Evolutionary conservation across 2,113 vertebrate genomes (phyloP).

Genomic region (Myiozetetes cayanensis): DNA sequence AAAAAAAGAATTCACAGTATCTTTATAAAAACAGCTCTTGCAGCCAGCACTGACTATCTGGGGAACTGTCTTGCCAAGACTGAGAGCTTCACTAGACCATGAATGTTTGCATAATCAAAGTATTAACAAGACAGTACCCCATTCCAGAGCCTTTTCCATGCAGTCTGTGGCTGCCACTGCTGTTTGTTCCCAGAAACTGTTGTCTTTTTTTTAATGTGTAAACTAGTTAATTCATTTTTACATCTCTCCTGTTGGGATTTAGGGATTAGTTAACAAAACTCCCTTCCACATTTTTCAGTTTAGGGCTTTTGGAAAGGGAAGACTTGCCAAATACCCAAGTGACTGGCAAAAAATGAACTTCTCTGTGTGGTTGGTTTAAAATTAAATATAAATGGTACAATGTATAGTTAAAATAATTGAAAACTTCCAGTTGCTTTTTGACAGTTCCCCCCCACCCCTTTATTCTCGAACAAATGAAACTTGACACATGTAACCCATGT

Average conservation of each 20-base stretch:
- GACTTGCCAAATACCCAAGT: background rate
- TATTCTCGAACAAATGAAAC: background rate
- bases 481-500: background rate
- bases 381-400: background rate
- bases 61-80: constrained; percentile 16
- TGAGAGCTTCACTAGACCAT: constrained; percentile 8
- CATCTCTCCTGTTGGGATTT: background rate
- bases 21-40: background rate
- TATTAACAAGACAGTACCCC: constrained; percentile 1
- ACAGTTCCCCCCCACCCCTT: background rate
- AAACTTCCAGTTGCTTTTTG: background rate
- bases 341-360: background rate
- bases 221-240: constrained; percentile 26
- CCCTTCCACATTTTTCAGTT: background rate
- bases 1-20: background rate
- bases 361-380: background rate
- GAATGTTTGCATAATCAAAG: constrained; percentile 43
- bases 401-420: background rate
- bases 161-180: background rate
- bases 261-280: constrained; percentile 8
- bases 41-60: background rate
- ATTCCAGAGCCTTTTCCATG: constrained; percentile 9
- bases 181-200: constrained; percentile 20
- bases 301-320: background rate
- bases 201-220: constrained; percentile 29